Conservation (phyloP, 2,888 invertebrate species). For the Drosophila anomalata region DNA sequence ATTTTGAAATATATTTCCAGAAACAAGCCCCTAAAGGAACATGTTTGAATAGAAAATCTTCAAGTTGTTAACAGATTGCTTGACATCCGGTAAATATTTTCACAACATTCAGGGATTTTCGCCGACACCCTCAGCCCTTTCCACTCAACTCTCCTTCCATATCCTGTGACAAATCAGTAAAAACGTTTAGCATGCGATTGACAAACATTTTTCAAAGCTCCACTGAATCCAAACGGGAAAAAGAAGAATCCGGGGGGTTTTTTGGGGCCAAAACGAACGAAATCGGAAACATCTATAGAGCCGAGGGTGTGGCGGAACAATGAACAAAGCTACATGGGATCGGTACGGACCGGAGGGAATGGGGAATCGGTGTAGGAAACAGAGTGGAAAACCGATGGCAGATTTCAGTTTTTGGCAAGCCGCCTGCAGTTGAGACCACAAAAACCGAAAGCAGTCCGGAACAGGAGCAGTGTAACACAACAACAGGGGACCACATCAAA, state of each 20-base stretch:
- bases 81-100: slow-evolving; percentile 27
- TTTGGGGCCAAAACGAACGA: slow-evolving; percentile 3
- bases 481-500: slow-evolving; percentile 46
- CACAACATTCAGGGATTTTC: slow-evolving; percentile 3
- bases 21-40: neutral
- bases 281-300: slow-evolving; percentile 15
- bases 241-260: neutral
- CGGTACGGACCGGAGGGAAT: neutral
- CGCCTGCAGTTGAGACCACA: slow-evolving; percentile 42
- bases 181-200: slow-evolving; percentile 41
- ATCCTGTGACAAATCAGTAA: slow-evolving; percentile 51
- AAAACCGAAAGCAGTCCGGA: slow-evolving; percentile 20
- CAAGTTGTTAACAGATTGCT: slow-evolving; percentile 14
- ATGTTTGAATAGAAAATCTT: neutral
- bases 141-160: neutral
- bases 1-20: neutral
- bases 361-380: slow-evolving; percentile 16
- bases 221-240: slow-evolving; percentile 19
- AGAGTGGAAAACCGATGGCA: slow-evolving; percentile 42
- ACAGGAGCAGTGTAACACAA: slow-evolving; percentile 16
- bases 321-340: slow-evolving; percentile 34
- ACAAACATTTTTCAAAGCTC: slow-evolving; percentile 44
- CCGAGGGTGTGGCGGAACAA: slow-evolving; percentile 38
- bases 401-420: slow-evolving; percentile 44
- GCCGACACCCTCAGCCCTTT: neutral